These are phyloP conservation scores for Megalurothrips usitatus DNA, from an alignment of 2,888 invertebrate species.

Conservation along the genomic window DNA sequence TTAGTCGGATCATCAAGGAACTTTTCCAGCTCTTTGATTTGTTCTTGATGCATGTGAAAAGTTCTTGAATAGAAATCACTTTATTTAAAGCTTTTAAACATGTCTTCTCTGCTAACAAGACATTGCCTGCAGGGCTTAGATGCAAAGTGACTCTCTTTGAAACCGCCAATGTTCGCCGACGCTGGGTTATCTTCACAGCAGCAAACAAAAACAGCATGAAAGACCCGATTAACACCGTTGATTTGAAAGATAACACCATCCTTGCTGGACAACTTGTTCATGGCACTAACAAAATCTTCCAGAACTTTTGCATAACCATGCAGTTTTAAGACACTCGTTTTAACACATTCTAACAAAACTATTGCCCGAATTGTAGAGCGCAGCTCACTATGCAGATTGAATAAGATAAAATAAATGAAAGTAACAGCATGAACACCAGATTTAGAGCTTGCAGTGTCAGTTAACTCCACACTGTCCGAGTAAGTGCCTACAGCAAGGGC, in stretches of 20 bases:
- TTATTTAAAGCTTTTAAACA: not conserved
- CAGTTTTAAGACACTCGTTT: not conserved
- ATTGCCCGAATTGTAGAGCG: not conserved
- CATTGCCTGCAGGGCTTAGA: not conserved
- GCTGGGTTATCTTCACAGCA: not conserved
- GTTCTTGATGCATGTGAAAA: not conserved
- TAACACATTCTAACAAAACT: not conserved
- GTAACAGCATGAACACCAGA: not conserved
- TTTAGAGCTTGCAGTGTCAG: not conserved
- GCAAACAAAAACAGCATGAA: not conserved
- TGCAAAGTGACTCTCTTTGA: not conserved
- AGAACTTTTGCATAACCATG: not conserved
- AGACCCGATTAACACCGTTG: not conserved
- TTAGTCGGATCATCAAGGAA: not conserved
- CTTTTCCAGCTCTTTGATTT: not conserved
- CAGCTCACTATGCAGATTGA: not conserved
- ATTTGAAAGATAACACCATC: not conserved
- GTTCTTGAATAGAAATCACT: not conserved
- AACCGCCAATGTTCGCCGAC: not conserved
- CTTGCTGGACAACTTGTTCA: not conserved
- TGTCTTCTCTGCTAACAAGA: not conserved
- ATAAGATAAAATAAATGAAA: not conserved
- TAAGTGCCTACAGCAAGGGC: not conserved
- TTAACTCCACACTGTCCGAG: not conserved
- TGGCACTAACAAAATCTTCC: not conserved